These are phyloP conservation scores for Montipora foliosa DNA, from an alignment of 64 coral and sea anemone genomes.

Conservation along the genomic window DNA sequence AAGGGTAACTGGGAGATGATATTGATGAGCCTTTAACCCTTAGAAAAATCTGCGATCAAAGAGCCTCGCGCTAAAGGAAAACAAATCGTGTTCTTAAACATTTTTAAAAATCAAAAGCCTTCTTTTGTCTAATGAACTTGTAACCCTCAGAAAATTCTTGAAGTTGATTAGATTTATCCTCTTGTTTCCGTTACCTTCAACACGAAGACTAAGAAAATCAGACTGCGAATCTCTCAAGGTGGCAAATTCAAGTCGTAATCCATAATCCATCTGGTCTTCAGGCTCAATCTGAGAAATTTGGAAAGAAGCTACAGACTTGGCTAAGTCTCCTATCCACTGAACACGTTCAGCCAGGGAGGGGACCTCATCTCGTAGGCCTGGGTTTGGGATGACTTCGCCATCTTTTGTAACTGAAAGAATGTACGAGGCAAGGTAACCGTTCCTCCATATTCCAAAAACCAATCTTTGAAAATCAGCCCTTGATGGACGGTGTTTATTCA, in stretches of 20 bases:
- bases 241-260: neutral
- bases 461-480: conserved; percentile 8
- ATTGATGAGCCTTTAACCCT: too few relatives aligned
- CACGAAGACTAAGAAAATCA: neutral
- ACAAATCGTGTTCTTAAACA: too few relatives aligned
- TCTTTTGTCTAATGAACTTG: too few relatives aligned
- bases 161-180: neutral
- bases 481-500: neutral
- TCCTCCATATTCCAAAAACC: neutral
- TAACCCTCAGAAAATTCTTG: neutral
- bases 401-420: neutral
- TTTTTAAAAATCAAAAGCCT: too few relatives aligned
- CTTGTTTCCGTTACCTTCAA: neutral
- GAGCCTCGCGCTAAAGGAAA: neutral
- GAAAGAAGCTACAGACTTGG: neutral
- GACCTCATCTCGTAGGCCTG: neutral
- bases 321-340: conserved; percentile 8
- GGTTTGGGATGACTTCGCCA: neutral
- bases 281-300: neutral
- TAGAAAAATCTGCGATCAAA: too few relatives aligned
- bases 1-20: too few relatives aligned
- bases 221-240: neutral
- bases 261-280: conserved; percentile 10
- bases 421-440: neutral
- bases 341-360: neutral